These are phyloP conservation scores for Monomorium pharaonis DNA, from an alignment of 1,140 invertebrate species.

Conservation along the genomic window DNA sequence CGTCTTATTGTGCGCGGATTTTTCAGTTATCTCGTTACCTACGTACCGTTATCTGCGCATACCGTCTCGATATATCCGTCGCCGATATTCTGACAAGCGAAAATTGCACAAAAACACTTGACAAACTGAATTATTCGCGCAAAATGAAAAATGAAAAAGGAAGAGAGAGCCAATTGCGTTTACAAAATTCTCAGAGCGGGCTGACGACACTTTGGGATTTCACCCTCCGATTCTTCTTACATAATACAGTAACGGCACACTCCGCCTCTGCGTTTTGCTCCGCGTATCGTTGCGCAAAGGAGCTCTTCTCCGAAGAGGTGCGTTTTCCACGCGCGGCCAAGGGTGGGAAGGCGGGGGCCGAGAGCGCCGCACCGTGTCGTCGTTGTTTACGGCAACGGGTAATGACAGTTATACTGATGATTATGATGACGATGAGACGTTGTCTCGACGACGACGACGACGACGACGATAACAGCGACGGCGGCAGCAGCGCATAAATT, in stretches of 20 bases:
- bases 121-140: not conserved
- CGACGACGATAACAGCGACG: not conserved
- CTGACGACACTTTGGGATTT: constrained; percentile 5
- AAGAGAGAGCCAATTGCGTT: not conserved
- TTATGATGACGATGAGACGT: constrained; percentile 7
- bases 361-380: constrained; percentile 43
- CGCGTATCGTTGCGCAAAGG: constrained; percentile 66
- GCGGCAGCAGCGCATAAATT: constrained; percentile 71
- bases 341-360: not conserved
- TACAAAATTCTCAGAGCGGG: not conserved
- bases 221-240: constrained; percentile 64
- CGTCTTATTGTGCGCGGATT: constrained; percentile 23
- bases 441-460: constrained; percentile 31
- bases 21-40: constrained; percentile 18
- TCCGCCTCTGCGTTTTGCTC: constrained; percentile 17
- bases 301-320: constrained; percentile 43
- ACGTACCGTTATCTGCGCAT: not conserved
- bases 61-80: not conserved
- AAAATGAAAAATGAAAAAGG: no score
- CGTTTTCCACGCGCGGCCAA: constrained; percentile 46
- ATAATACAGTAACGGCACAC: constrained; percentile 55
- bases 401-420: constrained; percentile 55
- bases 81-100: not conserved
- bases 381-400: constrained; percentile 38
- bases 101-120: not conserved